These are phyloP conservation scores for Cliona cf. orientalis DNA, from an alignment of 37 sponge, comb jelly and placozoan species.

Conservation along the genomic window DNA sequence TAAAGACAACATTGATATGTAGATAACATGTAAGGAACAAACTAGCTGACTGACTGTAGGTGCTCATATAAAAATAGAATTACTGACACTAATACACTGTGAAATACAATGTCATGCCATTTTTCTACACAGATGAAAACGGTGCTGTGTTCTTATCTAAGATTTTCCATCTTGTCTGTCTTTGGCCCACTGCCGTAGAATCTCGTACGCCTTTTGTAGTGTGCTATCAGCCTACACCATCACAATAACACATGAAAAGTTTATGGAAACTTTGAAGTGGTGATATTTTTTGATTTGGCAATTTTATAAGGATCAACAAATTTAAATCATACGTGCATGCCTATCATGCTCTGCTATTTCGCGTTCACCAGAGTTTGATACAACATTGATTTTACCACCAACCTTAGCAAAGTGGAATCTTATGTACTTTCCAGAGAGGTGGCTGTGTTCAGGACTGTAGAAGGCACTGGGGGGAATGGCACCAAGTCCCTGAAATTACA, in stretches of 20 bases:
- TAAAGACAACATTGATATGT: too few species aligned
- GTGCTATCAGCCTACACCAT: slow-evolving; percentile 59
- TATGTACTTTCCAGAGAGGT: slow-evolving; percentile 68
- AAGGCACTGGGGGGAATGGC: slow-evolving; percentile 90
- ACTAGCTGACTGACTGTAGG: too few species aligned
- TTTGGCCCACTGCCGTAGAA: slow-evolving; percentile 51
- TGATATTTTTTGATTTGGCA: background rate
- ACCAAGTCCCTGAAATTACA: slow-evolving; percentile 82
- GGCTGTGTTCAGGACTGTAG: slow-evolving; percentile 75
- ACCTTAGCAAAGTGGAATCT: slow-evolving; percentile 92
- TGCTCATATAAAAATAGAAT: too few species aligned
- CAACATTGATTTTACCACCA: background rate
- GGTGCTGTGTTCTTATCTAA: too few species aligned
- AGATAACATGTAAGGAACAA: too few species aligned
- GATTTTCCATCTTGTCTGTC: slow-evolving; percentile 23
- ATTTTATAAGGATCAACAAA: background rate
- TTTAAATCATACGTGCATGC: background rate
- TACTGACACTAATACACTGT: too few species aligned
- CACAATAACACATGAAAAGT: too few species aligned
- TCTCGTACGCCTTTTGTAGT: slow-evolving; percentile 55
- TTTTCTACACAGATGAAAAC: too few species aligned
- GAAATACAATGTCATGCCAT: too few species aligned
- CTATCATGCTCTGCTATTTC: background rate
- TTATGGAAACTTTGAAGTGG: too few species aligned
- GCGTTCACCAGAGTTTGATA: background rate